Evolutionary conservation across 1,140 invertebrate genomes (phyloP), one percentile per base, ranked within the genome.

Genomic region (Sipha flava): DNA sequence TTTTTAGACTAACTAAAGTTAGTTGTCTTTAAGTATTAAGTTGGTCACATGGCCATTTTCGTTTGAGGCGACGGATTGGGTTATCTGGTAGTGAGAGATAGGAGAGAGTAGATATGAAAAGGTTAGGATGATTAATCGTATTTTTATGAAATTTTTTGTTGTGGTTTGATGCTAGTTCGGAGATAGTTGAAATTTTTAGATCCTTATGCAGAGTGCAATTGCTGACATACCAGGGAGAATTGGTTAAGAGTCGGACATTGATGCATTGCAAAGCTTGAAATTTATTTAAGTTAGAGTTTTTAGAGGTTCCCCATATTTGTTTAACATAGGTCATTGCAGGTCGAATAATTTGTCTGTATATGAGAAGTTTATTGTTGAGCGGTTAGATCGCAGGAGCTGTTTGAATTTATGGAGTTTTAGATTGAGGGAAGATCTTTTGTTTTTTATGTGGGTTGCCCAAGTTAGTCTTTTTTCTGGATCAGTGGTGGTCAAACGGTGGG

Each of bases 311-410:
- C 84, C 83, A 85, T 12, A 85, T 54, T 79, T 84, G 82, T 7
- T 84, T 82, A 12, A 83, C 84, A 80, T 85, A 84, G n/a, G 79
- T 83, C 83, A 84, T 85, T 6, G 84, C 81, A 10, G 85, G 84
- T 79, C 83, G 83, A 9, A 85, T 79, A 1, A 85, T 83, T 3
- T 31, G 23, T 47, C 84, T 83, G 72, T 85, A 84, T 1, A 85
- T 40, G 12, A 83, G 72, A 3, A 84, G 26, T 82, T 85, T 84
- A 79, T 84, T 84, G 43, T 83, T 26, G 79, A 82, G 52, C 84
- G 59, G 43, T 80, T 52, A 2, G 81, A 83, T 34, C 81, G 82
- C 16, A 84, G 66, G n/a, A 85, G 47, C 83, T 82, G 84, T 29
- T 82, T 82, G 57, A 59, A 40, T 73, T 81, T 70, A 7, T 68